Evolutionary conservation across 2,888 invertebrate genomes (phyloP), one percentile per base, ranked within the genome.

Genomic region (Drosophila tripunctata): DNA sequence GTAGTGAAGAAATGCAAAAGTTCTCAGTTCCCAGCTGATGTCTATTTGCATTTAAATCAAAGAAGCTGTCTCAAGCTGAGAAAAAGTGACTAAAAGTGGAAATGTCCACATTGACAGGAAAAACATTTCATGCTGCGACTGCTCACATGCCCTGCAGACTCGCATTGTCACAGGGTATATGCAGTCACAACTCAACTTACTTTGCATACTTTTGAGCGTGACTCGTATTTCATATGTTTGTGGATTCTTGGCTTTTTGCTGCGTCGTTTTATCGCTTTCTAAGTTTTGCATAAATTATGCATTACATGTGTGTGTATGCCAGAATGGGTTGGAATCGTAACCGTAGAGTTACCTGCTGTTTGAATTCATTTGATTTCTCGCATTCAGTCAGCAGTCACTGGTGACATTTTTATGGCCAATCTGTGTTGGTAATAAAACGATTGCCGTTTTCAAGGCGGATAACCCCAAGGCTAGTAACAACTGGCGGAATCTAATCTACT

Each of bases 371-470:
- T 83, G 81, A 84, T 83, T 88, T 81, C 81, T 72, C 64, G 12
- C 48, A 54, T 64, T 54, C 64, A 48, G 51, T 58, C 54, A 55
- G 67, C 56, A 75, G 84, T 79, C 84, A 84, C 84, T 86, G 87
- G 84, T 88, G 84, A 88, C 84, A 88, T 78, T 86, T 84, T 84
- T 88, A 84, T 81, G 73, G 88, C 78, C 87, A 88, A 86, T 84
- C 88, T 83, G 87, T 45, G 61, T 38, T 58, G 51, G 72, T 82
- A 69, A 78, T 87, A 87, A 80, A 80, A 75, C 82, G 82, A 71
- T 80, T 81, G 87, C 63, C 76, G 43, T 57, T 83, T 70, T 64
- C 69, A 82, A 82, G 77, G 78, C 48, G 24, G 22, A 64, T 14
- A 30, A 22, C 40, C 38, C 36, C 21, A 14, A 38, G 35, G 10